phyloP scores from a whole-genome alignment of 2,797 vertebrate genomes.

The Chelonia mydas region DNA sequence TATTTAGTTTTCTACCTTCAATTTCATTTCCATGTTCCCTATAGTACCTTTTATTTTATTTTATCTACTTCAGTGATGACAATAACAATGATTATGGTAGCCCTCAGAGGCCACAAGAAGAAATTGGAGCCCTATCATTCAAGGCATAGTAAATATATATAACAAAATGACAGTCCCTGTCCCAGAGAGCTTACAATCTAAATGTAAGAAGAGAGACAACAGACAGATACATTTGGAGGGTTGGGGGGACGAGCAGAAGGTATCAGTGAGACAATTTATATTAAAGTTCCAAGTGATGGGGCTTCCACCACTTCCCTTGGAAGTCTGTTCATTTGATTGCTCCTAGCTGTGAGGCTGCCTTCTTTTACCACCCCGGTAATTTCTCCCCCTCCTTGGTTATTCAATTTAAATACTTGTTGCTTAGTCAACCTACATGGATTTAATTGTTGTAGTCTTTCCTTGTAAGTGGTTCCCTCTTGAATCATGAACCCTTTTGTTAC shows the following conservation, averaged over 20 bases:
- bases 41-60: neutral
- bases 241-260: neutral
- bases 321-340: neutral
- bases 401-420: neutral
- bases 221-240: neutral
- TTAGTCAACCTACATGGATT: neutral
- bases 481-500: neutral
- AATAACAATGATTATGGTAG: neutral
- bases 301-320: neutral
- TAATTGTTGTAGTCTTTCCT: neutral
- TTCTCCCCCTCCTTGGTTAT: neutral
- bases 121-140: neutral
- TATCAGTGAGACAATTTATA: neutral
- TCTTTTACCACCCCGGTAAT: neutral
- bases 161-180: neutral
- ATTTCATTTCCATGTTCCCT: neutral
- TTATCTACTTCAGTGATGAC: neutral
- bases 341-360: neutral
- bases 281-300: neutral
- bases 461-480: neutral
- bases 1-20: neutral
- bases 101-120: neutral
- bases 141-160: neutral
- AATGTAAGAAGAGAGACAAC: neutral
- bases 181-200: neutral